These are phyloP conservation scores for Rhamnusium bicolor DNA, from an alignment of 2,888 invertebrate genomes.

Conservation along the genomic window DNA sequence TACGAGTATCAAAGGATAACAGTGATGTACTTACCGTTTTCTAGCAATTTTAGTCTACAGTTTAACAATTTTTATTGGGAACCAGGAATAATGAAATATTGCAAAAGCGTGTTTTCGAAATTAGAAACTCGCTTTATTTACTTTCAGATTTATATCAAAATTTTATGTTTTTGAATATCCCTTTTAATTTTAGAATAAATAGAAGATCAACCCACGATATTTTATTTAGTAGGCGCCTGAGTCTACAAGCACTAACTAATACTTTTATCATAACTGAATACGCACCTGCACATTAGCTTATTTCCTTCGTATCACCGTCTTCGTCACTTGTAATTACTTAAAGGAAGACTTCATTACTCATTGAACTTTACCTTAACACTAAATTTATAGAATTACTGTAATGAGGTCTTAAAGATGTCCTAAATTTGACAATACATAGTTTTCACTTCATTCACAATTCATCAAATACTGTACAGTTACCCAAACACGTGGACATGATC, in stretches of 20 bases:
- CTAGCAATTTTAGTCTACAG: no score
- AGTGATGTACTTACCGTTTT: no score
- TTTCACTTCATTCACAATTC: conserved; percentile 21
- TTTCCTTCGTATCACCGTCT: not conserved
- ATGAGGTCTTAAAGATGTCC: not conserved
- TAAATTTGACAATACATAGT: conserved; percentile 9
- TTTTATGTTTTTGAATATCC: no score
- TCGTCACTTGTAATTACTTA: not conserved
- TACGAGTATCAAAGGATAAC: no score
- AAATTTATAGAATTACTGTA: conserved; percentile 15
- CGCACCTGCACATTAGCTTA: not conserved
- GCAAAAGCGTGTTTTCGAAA: no score
- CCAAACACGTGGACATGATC: conserved; percentile 9
- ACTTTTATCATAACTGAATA: not conserved
- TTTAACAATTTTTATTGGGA: no score
- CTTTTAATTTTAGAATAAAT: no score
- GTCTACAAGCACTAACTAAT: not conserved
- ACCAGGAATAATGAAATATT: no score
- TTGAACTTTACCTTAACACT: conserved; percentile 39
- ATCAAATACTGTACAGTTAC: conserved; percentile 15
- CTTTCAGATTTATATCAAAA: no score
- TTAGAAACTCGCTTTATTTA: no score
- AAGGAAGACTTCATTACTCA: not conserved
- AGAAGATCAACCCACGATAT: no score
- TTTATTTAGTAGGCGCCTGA: no score